phyloP scores from a whole-genome alignment of 53 echinoderm and acorn worm species.

The Paracentrotus lividus region DNA sequence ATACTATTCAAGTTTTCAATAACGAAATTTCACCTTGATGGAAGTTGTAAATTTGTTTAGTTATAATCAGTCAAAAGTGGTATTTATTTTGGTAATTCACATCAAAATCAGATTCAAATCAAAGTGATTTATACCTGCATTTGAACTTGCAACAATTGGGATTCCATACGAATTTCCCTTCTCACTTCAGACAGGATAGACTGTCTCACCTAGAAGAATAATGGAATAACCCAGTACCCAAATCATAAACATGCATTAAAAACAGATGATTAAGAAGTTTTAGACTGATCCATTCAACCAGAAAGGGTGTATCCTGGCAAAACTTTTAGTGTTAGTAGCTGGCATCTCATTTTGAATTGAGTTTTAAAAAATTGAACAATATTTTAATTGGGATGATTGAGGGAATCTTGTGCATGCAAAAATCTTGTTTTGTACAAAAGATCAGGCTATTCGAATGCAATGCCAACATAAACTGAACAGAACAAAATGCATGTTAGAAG shows the following conservation, averaged over 20 bases:
- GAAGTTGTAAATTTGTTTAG: neutral
- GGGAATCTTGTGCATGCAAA: no score
- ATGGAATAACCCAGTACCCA: slow-evolving; percentile 66
- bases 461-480: neutral
- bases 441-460: neutral
- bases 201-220: slow-evolving; percentile 66
- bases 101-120: neutral
- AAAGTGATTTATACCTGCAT: slow-evolving; percentile 61
- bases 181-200: slow-evolving; percentile 67
- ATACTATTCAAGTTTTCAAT: no score
- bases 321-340: neutral
- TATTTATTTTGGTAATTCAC: neutral
- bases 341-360: neutral
- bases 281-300: neutral
- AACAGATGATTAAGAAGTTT: neutral
- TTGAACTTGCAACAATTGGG: slow-evolving; percentile 65
- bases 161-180: slow-evolving; percentile 67
- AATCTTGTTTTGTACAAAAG: neutral
- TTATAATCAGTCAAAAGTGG: neutral
- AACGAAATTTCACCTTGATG: no score
- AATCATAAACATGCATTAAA: slow-evolving; percentile 37
- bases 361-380: no score
- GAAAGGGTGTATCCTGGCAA: neutral
- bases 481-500: neutral
- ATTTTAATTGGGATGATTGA: no score